Percentiles rank a stretch among this genome's conserved stretches.
Evolutionary conservation across 2,113 vertebrate species (phyloP).

Genomic region (Glaucidium brasilianum): DNA sequence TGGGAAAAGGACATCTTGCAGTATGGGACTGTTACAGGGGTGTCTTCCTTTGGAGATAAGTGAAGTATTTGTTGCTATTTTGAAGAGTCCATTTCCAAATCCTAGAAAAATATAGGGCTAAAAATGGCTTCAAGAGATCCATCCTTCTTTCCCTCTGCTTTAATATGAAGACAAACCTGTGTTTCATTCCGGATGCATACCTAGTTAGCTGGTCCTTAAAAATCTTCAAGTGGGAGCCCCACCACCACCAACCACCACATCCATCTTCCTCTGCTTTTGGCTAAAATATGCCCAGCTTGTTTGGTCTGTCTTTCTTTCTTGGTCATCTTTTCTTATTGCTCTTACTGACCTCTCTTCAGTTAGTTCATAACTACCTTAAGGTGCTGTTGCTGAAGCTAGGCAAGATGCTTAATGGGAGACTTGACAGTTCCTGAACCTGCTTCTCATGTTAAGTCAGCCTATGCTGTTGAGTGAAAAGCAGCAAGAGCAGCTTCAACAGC

Average conservation of each 20-base stretch:
- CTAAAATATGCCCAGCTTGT: not conserved
- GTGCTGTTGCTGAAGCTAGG: not conserved
- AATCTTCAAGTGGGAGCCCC: not conserved
- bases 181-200: not conserved
- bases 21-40: not conserved
- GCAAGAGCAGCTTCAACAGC: not conserved
- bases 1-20: not conserved
- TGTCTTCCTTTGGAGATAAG: not conserved
- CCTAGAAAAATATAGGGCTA: not conserved
- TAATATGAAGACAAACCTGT: not conserved
- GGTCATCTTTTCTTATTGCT: not conserved
- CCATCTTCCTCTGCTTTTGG: not conserved
- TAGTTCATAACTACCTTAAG: not conserved
- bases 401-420: not conserved
- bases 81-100: not conserved
- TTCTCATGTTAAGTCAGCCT: not conserved
- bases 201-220: not conserved
- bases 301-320: not conserved
- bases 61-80: not conserved
- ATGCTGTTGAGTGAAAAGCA: not conserved
- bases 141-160: not conserved
- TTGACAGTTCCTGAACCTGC: not conserved
- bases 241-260: fast-evolving
- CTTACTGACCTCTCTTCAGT: not conserved
- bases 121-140: not conserved